These are phyloP conservation scores for Oligia latruncula DNA, from an alignment of 2,888 invertebrate species.

Conservation along the genomic window DNA sequence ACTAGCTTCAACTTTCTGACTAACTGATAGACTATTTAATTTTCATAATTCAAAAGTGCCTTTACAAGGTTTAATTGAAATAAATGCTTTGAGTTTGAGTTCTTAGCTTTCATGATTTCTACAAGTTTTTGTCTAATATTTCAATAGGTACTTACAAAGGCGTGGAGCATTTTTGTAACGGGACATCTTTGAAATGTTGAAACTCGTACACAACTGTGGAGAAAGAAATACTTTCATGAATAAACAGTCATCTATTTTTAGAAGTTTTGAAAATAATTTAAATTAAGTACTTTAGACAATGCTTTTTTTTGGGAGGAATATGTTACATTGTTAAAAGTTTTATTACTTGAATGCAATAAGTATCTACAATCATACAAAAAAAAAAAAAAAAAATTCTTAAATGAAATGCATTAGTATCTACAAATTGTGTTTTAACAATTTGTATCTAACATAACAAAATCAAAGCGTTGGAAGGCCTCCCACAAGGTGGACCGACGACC, in stretches of 20 bases:
- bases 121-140: not conserved
- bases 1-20: too few species aligned
- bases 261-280: not conserved
- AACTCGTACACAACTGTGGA: constrained; percentile 19
- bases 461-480: too few species aligned
- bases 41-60: too few species aligned
- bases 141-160: constrained; percentile 25
- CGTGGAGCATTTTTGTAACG: not conserved
- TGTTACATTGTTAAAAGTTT: not conserved
- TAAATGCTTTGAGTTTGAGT: too few species aligned
- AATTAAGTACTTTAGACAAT: not conserved
- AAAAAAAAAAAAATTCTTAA: too few species aligned
- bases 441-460: too few species aligned
- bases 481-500: too few species aligned
- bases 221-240: constrained; percentile 19
- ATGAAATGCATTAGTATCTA: too few species aligned
- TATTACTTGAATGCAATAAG: not conserved
- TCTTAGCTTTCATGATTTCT: not conserved
- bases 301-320: not conserved
- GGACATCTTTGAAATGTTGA: not conserved
- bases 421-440: too few species aligned
- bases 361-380: not conserved
- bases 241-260: constrained; percentile 1
- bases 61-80: too few species aligned
- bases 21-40: too few species aligned